Percentiles rank a stretch among this genome's conserved stretches.
Conservation (phyloP, 2,888 invertebrate genomes). For the Seladonia tumulorum region DNA sequence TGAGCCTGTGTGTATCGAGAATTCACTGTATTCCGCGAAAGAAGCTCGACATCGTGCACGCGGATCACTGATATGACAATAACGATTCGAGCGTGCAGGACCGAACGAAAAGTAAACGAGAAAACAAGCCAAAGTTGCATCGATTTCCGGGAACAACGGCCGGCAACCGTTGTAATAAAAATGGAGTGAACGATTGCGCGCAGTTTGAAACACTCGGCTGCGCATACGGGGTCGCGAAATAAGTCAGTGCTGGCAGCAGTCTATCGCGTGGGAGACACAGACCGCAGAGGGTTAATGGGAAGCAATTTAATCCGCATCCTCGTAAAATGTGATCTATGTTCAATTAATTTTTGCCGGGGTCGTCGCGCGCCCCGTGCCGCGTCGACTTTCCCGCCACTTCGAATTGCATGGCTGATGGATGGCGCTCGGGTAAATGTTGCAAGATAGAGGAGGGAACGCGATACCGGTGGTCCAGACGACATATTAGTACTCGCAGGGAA, state of each 20-base stretch:
- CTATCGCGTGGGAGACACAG: background rate
- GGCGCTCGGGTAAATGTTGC: conserved; percentile 15
- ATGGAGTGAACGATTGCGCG: background rate
- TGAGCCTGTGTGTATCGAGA: no score
- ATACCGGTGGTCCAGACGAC: background rate
- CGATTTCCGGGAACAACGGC: background rate
- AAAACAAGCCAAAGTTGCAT: background rate
- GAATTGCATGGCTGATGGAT: conserved; percentile 20
- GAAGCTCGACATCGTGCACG: no score
- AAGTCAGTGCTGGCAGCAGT: conserved; percentile 7
- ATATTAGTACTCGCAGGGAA: background rate
- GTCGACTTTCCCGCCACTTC: conserved; percentile 19
- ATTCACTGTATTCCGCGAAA: no score
- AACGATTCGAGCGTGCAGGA: background rate
- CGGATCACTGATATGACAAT: background rate
- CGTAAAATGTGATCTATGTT: conserved; percentile 32
- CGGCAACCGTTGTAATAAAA: background rate
- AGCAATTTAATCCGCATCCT: conserved; percentile 18
- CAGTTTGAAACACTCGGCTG: background rate
- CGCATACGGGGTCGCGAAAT: background rate
- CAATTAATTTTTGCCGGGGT: conserved; percentile 23
- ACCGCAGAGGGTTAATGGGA: conserved; percentile 2
- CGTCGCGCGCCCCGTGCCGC: background rate
- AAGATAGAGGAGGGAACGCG: conserved; percentile 14
- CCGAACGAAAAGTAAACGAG: background rate